These are phyloP conservation scores for Siniperca undulata DNA, from an alignment of 2,797 vertebrate species.

Conservation along the genomic window DNA sequence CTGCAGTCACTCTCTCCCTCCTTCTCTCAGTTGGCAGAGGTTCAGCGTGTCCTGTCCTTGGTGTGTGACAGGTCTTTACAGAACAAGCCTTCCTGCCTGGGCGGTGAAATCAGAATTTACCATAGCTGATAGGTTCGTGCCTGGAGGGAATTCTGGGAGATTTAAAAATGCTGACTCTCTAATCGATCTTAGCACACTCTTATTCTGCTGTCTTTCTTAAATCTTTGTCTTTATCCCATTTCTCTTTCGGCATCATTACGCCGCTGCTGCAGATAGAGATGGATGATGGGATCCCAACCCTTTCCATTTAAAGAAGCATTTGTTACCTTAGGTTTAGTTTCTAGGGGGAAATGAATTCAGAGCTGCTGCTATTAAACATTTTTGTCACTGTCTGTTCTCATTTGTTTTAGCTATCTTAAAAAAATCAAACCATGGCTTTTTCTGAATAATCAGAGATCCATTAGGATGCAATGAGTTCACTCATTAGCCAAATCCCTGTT, in stretches of 20 bases:
- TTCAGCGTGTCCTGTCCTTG: conserved; percentile 75
- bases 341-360: conserved; percentile 56
- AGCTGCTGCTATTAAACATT: conserved; percentile 49
- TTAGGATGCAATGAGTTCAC: conserved; percentile 32
- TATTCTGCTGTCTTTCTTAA: conserved; percentile 76
- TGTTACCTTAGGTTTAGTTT: conserved; percentile 70
- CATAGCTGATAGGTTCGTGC: conserved; percentile 72
- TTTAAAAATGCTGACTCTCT: conserved; percentile 81
- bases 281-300: conserved; percentile 68
- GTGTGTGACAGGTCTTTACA: conserved; percentile 74
- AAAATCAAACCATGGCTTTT: conserved; percentile 28
- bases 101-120: conserved; percentile 75
- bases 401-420: conserved; percentile 50
- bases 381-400: conserved; percentile 49
- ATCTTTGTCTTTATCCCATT: conserved; percentile 79
- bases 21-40: conserved; percentile 30
- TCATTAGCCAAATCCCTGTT: conserved; percentile 60
- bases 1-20: conserved; percentile 23
- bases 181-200: conserved; percentile 78
- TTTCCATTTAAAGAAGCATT: conserved; percentile 75
- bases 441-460: conserved; percentile 40
- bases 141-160: conserved; percentile 77
- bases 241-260: conserved; percentile 73
- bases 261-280: conserved; percentile 72
- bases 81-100: conserved; percentile 67